A percentile compares a stretch with the other conserved stretches of the same genome.
Evolutionary conservation across 2,888 invertebrate genomes (phyloP).

Genomic region (Habrosyne pyritoides): DNA sequence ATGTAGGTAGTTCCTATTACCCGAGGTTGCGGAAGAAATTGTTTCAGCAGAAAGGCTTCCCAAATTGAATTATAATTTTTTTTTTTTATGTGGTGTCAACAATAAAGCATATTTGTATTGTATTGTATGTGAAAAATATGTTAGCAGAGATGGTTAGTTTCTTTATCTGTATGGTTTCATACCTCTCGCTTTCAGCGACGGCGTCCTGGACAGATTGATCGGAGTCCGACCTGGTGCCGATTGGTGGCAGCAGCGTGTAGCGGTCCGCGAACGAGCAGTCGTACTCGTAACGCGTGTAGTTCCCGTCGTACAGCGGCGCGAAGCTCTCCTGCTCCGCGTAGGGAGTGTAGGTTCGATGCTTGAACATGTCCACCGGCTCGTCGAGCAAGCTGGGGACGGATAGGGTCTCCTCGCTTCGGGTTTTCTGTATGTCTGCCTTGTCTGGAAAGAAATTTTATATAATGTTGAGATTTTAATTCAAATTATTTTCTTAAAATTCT

Average conservation of each 20-base stretch:
- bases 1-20: no score
- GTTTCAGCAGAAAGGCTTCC: no score
- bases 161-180: no score
- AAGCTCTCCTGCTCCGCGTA: conserved; percentile 52
- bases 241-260: conserved; percentile 65
- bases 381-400: conserved; percentile 61
- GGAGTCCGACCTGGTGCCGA: conserved; percentile 47
- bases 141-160: no score
- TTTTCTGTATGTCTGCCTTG: conserved; percentile 71
- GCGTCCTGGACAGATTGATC: conserved; percentile 46
- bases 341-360: conserved; percentile 39
- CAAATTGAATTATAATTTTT: no score
- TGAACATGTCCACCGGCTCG: conserved; percentile 26
- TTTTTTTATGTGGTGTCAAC: no score
- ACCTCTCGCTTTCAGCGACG: conserved; percentile 30
- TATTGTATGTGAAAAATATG: no score
- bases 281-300: conserved; percentile 62
- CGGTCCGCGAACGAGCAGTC: conserved; percentile 62
- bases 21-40: no score
- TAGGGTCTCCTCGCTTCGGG: conserved; percentile 72
- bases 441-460: conserved; percentile 35
- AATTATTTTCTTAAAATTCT: no score
- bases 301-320: conserved; percentile 57
- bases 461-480: background rate
- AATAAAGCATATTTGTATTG: no score